phyloP scores from a whole-genome alignment of 2,113 vertebrate species.

The Gymnobelideus leadbeateri region DNA sequence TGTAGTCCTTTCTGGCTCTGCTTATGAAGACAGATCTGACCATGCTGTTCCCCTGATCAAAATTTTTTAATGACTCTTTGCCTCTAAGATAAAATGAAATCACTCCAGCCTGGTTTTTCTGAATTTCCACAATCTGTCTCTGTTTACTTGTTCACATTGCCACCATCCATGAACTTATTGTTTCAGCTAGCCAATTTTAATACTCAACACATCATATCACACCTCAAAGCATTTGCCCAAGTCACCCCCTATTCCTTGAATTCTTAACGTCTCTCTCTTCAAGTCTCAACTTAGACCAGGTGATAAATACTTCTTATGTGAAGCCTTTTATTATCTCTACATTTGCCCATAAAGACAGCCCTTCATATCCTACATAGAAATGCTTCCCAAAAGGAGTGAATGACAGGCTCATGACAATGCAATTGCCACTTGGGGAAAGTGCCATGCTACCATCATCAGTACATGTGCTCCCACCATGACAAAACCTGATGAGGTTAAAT shows the following conservation, averaged over 20 bases:
- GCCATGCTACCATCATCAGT: too few relatives aligned
- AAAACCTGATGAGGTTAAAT: too few relatives aligned
- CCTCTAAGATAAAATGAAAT: background rate
- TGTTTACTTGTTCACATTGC: background rate
- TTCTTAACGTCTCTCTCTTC: background rate
- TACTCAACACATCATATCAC: background rate
- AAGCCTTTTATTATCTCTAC: background rate
- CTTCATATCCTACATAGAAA: too few relatives aligned
- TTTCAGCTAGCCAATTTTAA: background rate
- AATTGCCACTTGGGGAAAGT: too few relatives aligned
- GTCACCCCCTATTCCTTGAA: background rate
- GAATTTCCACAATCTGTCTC: background rate
- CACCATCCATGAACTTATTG: background rate
- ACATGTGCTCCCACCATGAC: too few relatives aligned
- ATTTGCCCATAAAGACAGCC: too few relatives aligned
- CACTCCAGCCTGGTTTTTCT: background rate
- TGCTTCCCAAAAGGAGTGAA: too few relatives aligned
- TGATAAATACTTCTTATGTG: background rate
- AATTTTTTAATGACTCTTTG: background rate
- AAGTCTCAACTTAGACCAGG: background rate
- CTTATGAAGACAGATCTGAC: background rate
- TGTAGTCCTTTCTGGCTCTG: background rate
- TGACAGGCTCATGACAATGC: too few relatives aligned
- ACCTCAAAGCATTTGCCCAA: background rate
- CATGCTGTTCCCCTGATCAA: background rate